These are phyloP conservation scores for Folsomia candida DNA, from an alignment of 2,888 invertebrate species.

Conservation along the genomic window DNA sequence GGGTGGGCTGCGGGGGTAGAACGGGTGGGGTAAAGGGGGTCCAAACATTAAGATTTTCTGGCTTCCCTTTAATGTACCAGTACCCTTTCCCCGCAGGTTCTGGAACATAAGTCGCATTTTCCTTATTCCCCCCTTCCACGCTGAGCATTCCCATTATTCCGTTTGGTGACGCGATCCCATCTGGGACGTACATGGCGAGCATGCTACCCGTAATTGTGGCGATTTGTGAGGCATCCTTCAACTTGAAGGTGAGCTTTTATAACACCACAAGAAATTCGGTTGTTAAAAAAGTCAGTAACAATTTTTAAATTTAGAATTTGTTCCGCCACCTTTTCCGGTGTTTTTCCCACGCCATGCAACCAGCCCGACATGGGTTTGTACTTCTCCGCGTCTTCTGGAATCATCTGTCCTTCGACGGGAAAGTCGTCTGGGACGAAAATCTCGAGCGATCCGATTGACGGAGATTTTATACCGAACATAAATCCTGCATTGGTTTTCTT, in stretches of 20 bases:
- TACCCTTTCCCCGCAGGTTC: slow-evolving; percentile 2
- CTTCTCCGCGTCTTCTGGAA: background rate
- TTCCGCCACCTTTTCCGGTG: background rate
- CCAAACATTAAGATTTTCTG: background rate
- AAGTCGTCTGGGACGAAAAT: background rate
- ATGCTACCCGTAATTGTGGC: background rate
- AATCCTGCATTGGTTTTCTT: background rate
- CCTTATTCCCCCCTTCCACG: background rate
- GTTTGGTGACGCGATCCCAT: background rate
- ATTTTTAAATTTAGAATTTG: background rate
- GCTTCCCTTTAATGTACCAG: background rate
- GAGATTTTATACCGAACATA: slow-evolving; percentile 5
- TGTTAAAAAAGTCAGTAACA: background rate
- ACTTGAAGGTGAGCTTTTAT: background rate
- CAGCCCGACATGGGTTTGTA: background rate
- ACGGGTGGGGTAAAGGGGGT: background rate
- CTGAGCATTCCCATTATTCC: background rate
- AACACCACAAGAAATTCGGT: background rate
- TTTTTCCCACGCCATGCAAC: background rate
- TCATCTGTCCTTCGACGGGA: background rate
- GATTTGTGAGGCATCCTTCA: background rate
- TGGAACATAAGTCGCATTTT: background rate
- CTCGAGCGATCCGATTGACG: background rate
- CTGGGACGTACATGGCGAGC: background rate
- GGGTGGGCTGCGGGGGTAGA: background rate